These are phyloP conservation scores for Eupithecia abbreviata DNA, from an alignment of 2,888 invertebrate genomes.

Conservation along the genomic window DNA sequence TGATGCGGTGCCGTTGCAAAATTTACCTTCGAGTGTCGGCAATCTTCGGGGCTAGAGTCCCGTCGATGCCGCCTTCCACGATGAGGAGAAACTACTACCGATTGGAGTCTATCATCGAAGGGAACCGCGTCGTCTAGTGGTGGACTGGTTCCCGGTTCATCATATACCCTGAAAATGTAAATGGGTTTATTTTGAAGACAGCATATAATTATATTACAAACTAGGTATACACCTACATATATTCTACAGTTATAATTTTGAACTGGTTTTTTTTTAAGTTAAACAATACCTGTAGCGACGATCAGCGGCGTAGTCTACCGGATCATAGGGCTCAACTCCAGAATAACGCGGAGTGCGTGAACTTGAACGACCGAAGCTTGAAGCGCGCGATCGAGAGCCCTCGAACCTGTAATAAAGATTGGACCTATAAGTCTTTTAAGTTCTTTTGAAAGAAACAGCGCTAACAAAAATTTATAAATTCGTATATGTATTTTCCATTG, in stretches of 20 bases:
- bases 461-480: background rate
- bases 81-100: conserved; percentile 81
- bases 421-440: background rate
- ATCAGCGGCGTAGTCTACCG: conserved; percentile 77
- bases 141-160: conserved; percentile 85
- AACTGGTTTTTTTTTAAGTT: background rate
- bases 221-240: background rate
- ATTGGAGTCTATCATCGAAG: conserved; percentile 79
- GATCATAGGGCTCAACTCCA: conserved; percentile 76
- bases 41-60: conserved; percentile 90
- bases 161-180: conserved; percentile 67
- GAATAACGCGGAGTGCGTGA: conserved; percentile 74
- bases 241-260: background rate
- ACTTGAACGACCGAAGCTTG: conserved; percentile 73
- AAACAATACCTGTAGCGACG: conserved; percentile 73
- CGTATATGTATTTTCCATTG: background rate
- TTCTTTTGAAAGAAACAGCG: background rate
- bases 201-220: background rate
- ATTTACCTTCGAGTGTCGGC: conserved; percentile 73
- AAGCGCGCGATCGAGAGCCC: conserved; percentile 75
- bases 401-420: conserved; percentile 61
- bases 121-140: conserved; percentile 85
- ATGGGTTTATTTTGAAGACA: background rate
- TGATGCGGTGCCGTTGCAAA: background rate
- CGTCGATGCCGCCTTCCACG: conserved; percentile 73